These are phyloP conservation scores for Rhinoraja longicauda DNA, from an alignment of 2,797 vertebrate species.

Conservation along the genomic window DNA sequence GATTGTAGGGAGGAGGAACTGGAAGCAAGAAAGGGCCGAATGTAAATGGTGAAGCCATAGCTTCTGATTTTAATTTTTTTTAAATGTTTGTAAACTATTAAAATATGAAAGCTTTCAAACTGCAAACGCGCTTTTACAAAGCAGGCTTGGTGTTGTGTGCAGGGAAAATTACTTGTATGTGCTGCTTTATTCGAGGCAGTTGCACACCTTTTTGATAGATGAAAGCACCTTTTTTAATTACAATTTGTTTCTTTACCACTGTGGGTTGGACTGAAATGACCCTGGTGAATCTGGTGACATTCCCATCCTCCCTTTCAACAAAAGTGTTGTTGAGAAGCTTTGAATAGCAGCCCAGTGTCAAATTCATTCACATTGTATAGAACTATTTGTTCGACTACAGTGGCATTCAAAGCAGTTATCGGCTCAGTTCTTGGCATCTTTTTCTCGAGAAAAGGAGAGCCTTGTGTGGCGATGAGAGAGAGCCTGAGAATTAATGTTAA, in stretches of 20 bases:
- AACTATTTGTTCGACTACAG: too few species aligned
- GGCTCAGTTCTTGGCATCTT: too few species aligned
- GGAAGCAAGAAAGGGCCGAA: too few species aligned
- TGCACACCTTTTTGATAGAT: not conserved
- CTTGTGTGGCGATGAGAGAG: too few species aligned
- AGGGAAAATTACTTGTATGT: not conserved
- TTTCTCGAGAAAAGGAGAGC: too few species aligned
- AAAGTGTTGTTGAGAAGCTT: not conserved
- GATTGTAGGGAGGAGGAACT: too few species aligned
- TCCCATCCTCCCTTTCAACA: not conserved
- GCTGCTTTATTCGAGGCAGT: not conserved
- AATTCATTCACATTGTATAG: too few species aligned
- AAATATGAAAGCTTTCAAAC: not conserved
- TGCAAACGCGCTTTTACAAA: not conserved
- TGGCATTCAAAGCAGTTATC: too few species aligned
- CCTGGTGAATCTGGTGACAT: not conserved
- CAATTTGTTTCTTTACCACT: not conserved
- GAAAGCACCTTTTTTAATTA: not conserved
- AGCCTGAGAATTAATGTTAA: too few species aligned
- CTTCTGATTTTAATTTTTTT: not conserved
- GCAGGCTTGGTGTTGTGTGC: not conserved
- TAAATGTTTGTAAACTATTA: not conserved
- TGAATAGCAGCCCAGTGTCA: not conserved
- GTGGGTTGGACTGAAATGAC: not conserved
- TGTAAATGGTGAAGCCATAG: not conserved